phyloP scores from a whole-genome alignment of 1,140 invertebrate genomes.

The Calephelis nemesis region DNA sequence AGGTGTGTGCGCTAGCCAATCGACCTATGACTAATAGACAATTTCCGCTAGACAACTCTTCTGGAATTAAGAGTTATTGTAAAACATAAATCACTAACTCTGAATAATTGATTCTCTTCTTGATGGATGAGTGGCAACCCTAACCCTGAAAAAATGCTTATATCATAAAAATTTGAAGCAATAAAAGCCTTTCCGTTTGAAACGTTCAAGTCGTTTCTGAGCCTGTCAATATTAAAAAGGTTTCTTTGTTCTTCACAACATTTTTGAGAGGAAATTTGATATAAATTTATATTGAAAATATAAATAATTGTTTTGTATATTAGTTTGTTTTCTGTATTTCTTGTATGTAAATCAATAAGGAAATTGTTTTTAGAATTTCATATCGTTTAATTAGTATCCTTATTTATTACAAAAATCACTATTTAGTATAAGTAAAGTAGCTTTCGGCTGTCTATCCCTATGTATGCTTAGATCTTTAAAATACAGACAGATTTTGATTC shows the following conservation, averaged over 20 bases:
- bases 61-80: not conserved
- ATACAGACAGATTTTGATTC: no score
- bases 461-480: no score
- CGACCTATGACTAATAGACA: no score
- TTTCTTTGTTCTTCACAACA: slow-evolving; percentile 1
- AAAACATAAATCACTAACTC: not conserved
- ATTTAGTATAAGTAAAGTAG: no score
- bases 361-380: no score
- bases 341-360: no score
- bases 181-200: slow-evolving; percentile 13
- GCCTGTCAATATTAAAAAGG: slow-evolving; percentile 10
- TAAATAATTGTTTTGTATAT: slow-evolving; percentile 12
- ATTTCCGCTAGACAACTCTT: not conserved
- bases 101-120: not conserved
- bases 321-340: not conserved
- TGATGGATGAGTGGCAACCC: not conserved
- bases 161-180: slow-evolving; percentile 10
- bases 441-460: no score
- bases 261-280: slow-evolving; percentile 5
- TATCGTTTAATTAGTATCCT: no score
- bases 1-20: no score
- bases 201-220: slow-evolving; percentile 9
- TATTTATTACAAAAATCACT: no score
- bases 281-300: slow-evolving; percentile 10
- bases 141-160: not conserved